Evolutionary conservation across 2,888 invertebrate genomes (phyloP), one percentile per base, ranked within the genome.

Genomic region (Drosophila mercatorum): DNA sequence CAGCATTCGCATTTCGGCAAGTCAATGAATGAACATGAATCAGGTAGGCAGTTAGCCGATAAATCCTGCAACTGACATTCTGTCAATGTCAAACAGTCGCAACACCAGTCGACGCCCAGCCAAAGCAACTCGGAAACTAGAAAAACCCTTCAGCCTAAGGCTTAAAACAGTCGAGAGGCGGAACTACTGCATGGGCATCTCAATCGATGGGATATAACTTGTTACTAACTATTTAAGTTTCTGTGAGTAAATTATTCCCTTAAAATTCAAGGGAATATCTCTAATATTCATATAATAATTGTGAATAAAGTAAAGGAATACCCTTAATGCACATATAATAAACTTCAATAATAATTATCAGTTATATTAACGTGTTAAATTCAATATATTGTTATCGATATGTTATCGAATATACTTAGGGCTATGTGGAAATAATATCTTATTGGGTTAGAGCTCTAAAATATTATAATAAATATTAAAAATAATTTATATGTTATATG

Each of bases 21-120:
- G 85, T 83, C 88, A 72, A 75, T 87, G 89, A 84, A 89, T 78
- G 78, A 46, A 26, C 58, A 43, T 22, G 22, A 22, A 22, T 72
- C 82, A 77, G 78, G 78, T 81, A 78, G 67, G 26, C 51, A 41
- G 34, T 28, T 47, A 38, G 53, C 26, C 72, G 31, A 72, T 73
- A 89, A 90, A 77, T 90, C 75, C 84, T 43, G 14, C 52, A 57
- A 47, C 81, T 80, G 89, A 71, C 89, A 78, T 68, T 90, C 71
- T 86, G 78, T 88, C 84, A 84, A 80, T 73, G 89, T 88, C 84
- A 81, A 51, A 47, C 46, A 64, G 66, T 17, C 63, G 52, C 43
- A 63, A 63, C 63, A 67, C 31, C 34, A 34, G 34, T 11, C 46
- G 26, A 57, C 72, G 58, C 61, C 72, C 61, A 70, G 40, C 7